Base-by-base conservation (phyloP, 1,140 invertebrate genomes). In the Cardiocondyla obscurior region DNA sequence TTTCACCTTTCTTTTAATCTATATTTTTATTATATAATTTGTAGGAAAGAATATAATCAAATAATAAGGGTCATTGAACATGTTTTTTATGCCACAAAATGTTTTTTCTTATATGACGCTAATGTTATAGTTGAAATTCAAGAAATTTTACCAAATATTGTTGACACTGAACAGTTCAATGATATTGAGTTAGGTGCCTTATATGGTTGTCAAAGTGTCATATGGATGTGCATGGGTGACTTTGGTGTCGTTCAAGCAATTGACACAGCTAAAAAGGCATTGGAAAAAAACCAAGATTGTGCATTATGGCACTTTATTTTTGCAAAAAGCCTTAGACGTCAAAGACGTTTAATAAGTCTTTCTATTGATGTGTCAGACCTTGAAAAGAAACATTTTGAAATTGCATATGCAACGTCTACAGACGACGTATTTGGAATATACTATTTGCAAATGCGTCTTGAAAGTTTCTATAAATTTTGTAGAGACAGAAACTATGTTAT, bases 231-330 rank as follows among this genome's bases (percentile, higher is more conserved):
- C 2, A 46, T 74, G 22, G 30, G 62, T 5, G 72, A 74, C 22
- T 62, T 16, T 16, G 72, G 72, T 1, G 46, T 74, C 2, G 4
- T 60, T 1, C 33, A 46, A n/a, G 72, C 72, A 22, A 3, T 74
- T 22, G 55, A 60, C 14, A 16, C 3, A 10, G 72, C 55, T 33
- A 55, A 19, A 7, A 74, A 46, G 62, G 67, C 67, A 25, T 14
- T 72, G 14, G 51, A 81, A 33, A 72, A 14, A 10, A 36, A 74
- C 33, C 25, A 74, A 74, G 72, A 74, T 2, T 74, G 55, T 33
- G 28, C 72, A n/a, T 46, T 74, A 3, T 74, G 72, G 72, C 72
- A 74, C 2, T 74, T 60, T 62, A 74, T 60, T 74, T 55, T 74
- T 10, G 72, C 39, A 16, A 74, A 60, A 7, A 74, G 62, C 62